Conservation (phyloP, 1,140 invertebrate genomes). For the Heterodera schachtii region DNA sequence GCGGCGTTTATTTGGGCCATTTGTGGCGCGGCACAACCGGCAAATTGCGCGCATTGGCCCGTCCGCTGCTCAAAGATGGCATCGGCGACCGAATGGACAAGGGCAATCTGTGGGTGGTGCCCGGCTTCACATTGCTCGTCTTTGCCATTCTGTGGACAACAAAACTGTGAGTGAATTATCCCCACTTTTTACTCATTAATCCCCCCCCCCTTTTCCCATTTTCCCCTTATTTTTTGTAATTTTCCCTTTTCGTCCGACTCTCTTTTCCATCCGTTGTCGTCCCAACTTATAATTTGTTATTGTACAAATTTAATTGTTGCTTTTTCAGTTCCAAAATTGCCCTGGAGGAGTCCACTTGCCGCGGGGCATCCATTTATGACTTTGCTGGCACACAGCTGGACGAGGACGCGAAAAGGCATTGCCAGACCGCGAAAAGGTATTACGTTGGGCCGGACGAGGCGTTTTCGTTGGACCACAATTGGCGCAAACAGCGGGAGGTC, state of each 20-base stretch:
- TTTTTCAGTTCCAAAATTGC: constrained; percentile 37
- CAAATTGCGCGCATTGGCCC: constrained; percentile 30
- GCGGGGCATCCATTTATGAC: constrained; percentile 40
- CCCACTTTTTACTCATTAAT: no score
- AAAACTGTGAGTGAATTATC: constrained; percentile 35
- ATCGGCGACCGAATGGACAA: constrained; percentile 46
- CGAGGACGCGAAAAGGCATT: constrained; percentile 44
- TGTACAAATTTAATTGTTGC: no score
- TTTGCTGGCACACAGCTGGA: constrained; percentile 40
- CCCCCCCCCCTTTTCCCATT: no score
- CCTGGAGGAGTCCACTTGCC: constrained; percentile 34
- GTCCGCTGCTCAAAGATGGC: constrained; percentile 41
- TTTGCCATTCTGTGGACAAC: constrained; percentile 43
- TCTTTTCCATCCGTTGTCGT: not conserved
- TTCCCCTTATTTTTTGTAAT: no score
- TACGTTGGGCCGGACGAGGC: constrained; percentile 37
- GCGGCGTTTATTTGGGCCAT: constrained; percentile 74
- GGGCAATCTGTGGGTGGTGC: constrained; percentile 43
- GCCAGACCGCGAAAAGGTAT: constrained; percentile 40
- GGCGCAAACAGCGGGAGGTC: constrained; percentile 31
- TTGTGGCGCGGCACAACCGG: constrained; percentile 25
- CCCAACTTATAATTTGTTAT: no score
- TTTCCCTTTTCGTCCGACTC: no score
- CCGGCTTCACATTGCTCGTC: constrained; percentile 38
- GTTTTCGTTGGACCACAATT: constrained; percentile 31